phyloP scores from a whole-genome alignment of 2,888 invertebrate species.

The Plebejus melissa region DNA sequence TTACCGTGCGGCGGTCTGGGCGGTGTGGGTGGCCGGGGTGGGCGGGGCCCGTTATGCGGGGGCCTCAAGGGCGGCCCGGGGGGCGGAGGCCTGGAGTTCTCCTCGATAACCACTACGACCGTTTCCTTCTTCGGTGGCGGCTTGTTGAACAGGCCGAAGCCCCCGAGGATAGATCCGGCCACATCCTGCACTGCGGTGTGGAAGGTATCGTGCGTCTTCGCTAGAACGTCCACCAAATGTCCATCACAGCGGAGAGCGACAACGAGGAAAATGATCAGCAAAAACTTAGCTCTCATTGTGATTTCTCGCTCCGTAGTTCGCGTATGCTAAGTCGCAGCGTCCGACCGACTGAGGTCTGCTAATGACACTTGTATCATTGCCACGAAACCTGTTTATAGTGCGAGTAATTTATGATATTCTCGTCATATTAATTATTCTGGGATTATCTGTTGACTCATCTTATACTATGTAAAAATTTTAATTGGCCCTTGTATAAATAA shows the following conservation, averaged over 20 bases:
- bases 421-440: conserved; percentile 1
- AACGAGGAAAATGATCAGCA: neutral
- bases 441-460: conserved; percentile 3
- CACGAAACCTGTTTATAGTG: conserved; percentile 20
- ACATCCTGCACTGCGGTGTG: conserved; percentile 13
- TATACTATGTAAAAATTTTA: neutral
- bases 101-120: conserved; percentile 33
- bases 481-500: neutral
- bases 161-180: conserved; percentile 12
- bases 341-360: neutral
- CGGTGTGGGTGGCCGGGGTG: neutral
- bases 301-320: neutral
- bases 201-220: conserved; percentile 1
- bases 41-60: neutral
- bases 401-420: neutral
- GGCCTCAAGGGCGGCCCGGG: conserved; percentile 19
- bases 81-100: conserved; percentile 19
- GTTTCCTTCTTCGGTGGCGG: conserved; percentile 25
- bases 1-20: neutral
- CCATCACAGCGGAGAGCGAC: neutral
- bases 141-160: neutral
- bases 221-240: neutral
- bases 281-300: conserved; percentile 13
- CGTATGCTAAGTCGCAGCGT: neutral
- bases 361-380: conserved; percentile 7